phyloP scores from a whole-genome alignment of 1,140 invertebrate genomes.

The Rhagoletis zephyria region DNA sequence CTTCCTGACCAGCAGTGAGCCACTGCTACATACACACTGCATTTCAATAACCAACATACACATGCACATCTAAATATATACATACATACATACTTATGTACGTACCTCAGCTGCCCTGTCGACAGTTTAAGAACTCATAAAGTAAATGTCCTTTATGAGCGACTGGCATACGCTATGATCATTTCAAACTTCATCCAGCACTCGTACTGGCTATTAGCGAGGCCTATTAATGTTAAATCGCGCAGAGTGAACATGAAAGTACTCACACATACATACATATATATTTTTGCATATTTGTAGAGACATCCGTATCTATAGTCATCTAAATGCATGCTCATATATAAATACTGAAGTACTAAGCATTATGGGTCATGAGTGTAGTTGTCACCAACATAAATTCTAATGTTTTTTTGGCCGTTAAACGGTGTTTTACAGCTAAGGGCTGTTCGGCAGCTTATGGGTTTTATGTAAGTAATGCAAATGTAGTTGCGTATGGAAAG shows the following conservation, averaged over 20 bases:
- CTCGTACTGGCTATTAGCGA: slow-evolving; percentile 40
- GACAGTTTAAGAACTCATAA: slow-evolving; percentile 51
- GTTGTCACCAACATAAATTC: slow-evolving; percentile 33
- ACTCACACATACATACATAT: background rate
- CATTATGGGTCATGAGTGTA: slow-evolving; percentile 17
- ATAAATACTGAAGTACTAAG: slow-evolving; percentile 25
- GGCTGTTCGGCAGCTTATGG: no score
- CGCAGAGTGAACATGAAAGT: background rate
- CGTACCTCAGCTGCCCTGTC: background rate
- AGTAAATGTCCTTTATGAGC: slow-evolving; percentile 46
- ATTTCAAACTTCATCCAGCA: slow-evolving; percentile 35
- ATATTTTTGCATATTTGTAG: no score
- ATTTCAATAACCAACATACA: background rate
- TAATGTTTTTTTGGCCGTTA: slow-evolving; percentile 7
- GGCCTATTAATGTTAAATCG: slow-evolving; percentile 43
- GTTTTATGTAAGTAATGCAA: no score
- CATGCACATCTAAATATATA: no score
- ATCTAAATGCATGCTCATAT: background rate
- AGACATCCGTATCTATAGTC: background rate
- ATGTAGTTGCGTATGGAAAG: no score
- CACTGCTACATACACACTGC: background rate
- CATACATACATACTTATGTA: no score
- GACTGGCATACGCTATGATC: slow-evolving; percentile 6
- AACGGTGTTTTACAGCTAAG: background rate
- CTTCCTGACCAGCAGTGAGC: background rate